Evolutionary conservation across 2,797 vertebrate genomes (phyloP), one percentile per base, ranked within the genome.

Genomic region (Sternarchorhynchus goeldii): DNA sequence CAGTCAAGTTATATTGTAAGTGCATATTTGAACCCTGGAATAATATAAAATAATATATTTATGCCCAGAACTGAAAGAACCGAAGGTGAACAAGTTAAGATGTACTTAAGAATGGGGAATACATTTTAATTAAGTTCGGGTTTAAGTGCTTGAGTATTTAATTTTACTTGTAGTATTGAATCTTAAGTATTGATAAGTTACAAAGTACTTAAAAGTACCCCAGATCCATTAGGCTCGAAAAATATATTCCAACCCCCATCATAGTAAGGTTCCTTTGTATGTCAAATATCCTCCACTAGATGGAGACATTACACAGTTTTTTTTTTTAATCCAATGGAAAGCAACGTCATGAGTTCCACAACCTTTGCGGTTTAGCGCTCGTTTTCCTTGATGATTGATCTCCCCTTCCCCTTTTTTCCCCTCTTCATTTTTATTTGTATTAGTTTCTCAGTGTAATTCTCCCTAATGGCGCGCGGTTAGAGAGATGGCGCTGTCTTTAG

Each of bases 391-490:
- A 20, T 7, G 14, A n/a, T 57, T 68, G n/a, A 18, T 21, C 74
- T 12, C 6, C 10, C 45, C 62, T 58, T 45, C 62, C 36, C 50
- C 39, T 55, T 12, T 57, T 8, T 39, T 74, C 76, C 78, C 81
- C 81, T 71, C 21, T 29, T 81, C 81, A 85, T 25, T 25, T 25
- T 25, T 25, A 25, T 25, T 25, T 25, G 25, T 25, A 25, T 25
- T 21, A 69, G 60, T 71, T 72, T 45, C 75, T 81, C 18, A 3
- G 55, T 70, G 63, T 76, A 60, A 21, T n/a, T n/a, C n/a, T n/a
- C 58, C 45, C 59, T 57, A 70, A 76, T 60, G 20, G 4, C 60
- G 4, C 60, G 60, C 75, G 64, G 78, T 85, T 81, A 78, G 64
- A 65, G 73, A 34, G 34, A 16, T 41, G 29, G 4, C n/a, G 3